Percentiles rank a stretch among this genome's conserved stretches.
These are phyloP conservation scores for Halcyon malimbica DNA, from an alignment of 2,113 vertebrate genomes.

Conservation along the genomic window DNA sequence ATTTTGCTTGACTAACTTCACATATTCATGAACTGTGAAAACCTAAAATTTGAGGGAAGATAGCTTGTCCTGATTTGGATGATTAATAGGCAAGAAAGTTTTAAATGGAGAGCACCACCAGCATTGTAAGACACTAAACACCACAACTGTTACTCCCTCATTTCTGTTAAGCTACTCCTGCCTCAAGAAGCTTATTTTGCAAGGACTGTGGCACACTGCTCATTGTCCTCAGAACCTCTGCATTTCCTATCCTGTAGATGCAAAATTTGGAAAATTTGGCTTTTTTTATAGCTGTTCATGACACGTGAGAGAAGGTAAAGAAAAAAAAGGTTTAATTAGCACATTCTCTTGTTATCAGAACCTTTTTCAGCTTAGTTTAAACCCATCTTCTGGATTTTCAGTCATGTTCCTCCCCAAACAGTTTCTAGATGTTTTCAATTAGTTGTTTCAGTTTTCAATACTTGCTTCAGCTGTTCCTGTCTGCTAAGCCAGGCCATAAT, in stretches of 20 bases:
- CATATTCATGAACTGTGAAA: slow-evolving; percentile 37
- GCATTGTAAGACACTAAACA: neutral
- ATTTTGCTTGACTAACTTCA: slow-evolving; percentile 18
- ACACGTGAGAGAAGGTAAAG: neutral
- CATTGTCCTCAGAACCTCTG: neutral
- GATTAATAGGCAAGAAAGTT: slow-evolving; percentile 12
- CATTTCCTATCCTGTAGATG: neutral
- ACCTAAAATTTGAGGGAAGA: slow-evolving; percentile 9
- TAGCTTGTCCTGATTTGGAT: neutral
- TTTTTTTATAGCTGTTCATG: neutral
- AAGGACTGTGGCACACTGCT: neutral
- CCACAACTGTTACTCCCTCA: neutral
- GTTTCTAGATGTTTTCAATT: neutral
- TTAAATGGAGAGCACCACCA: neutral
- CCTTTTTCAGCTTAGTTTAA: neutral
- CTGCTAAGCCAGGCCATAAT: neutral
- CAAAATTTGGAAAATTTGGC: neutral
- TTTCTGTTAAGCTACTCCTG: neutral
- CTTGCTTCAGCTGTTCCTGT: neutral
- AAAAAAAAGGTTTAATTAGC: neutral
- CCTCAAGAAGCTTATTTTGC: neutral
- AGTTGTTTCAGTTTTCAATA: neutral
- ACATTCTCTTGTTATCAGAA: neutral
- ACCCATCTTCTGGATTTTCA: neutral
- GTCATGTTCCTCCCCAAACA: neutral